Evolutionary conservation across 2,113 vertebrate species (phyloP).

Genomic region (Himantopus leucocephalus): DNA sequence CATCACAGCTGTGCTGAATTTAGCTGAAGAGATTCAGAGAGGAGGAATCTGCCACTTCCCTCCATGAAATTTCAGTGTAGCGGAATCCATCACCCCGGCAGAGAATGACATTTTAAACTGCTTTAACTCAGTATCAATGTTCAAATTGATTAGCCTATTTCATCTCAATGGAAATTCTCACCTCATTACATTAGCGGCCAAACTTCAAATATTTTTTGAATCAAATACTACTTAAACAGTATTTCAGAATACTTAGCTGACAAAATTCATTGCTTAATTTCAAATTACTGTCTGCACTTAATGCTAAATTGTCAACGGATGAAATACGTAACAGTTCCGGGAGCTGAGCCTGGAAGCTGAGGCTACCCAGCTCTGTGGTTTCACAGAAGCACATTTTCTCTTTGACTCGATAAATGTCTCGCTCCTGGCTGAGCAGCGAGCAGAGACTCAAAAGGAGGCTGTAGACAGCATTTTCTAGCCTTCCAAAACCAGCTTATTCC

Average conservation of each 20-base stretch:
- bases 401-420: not conserved
- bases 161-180: constrained; percentile 54
- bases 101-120: constrained; percentile 42
- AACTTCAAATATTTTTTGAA: constrained; percentile 48
- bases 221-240: constrained; percentile 39
- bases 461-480: not conserved
- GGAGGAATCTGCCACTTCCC: not conserved
- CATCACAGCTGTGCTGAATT: not conserved
- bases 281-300: constrained; percentile 13
- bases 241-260: constrained; percentile 40
- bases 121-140: constrained; percentile 42
- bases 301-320: constrained; percentile 4
- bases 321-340: not conserved
- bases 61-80: not conserved
- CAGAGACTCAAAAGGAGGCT: not conserved
- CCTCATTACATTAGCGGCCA: constrained; percentile 44
- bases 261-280: constrained; percentile 43
- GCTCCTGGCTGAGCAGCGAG: not conserved
- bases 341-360: not conserved
- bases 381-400: not conserved
- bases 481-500: not conserved
- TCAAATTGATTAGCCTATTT: constrained; percentile 56
- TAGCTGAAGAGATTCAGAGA: not conserved
- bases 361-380: not conserved
- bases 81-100: not conserved